phyloP scores from a whole-genome alignment of 2,113 vertebrate genomes.

The Colinus virginianus region DNA sequence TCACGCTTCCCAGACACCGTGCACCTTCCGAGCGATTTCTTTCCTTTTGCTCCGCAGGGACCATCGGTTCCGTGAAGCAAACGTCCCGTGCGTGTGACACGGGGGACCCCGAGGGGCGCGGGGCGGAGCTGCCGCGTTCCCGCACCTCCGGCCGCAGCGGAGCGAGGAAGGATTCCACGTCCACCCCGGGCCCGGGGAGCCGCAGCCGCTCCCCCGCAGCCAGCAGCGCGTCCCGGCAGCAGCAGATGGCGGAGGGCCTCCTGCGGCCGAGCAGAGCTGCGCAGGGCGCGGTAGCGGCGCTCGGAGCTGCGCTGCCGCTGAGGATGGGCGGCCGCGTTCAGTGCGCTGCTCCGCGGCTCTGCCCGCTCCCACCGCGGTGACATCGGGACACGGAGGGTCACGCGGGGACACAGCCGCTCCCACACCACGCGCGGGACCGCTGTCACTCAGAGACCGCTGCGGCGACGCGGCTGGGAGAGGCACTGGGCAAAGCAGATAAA shows the following conservation, averaged over 20 bases:
- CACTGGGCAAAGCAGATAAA: neutral
- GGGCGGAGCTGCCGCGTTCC: accelerated
- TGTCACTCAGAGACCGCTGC: neutral
- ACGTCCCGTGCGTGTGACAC: neutral
- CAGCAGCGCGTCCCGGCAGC: neutral
- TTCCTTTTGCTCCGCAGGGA: conserved; percentile 24
- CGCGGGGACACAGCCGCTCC: accelerated
- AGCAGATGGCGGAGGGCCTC: neutral
- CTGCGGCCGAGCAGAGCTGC: accelerated
- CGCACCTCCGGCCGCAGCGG: accelerated
- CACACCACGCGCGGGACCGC: accelerated
- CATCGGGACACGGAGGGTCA: accelerated
- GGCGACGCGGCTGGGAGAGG: neutral
- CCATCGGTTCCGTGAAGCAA: conserved; percentile 3
- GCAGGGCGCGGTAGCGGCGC: too few species aligned
- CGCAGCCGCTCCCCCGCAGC: accelerated
- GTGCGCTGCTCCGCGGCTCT: too few species aligned
- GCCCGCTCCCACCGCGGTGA: neutral
- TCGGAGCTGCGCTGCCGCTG: neutral
- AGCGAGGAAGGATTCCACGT: accelerated
- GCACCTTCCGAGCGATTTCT: conserved; percentile 44
- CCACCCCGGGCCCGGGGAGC: accelerated
- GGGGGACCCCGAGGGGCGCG: neutral
- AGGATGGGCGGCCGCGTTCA: neutral
- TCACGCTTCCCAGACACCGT: neutral